Percentiles rank a stretch among this genome's conserved stretches.
These are phyloP conservation scores for Cylas formicarius DNA, from an alignment of 1,140 invertebrate genomes.

Conservation along the genomic window DNA sequence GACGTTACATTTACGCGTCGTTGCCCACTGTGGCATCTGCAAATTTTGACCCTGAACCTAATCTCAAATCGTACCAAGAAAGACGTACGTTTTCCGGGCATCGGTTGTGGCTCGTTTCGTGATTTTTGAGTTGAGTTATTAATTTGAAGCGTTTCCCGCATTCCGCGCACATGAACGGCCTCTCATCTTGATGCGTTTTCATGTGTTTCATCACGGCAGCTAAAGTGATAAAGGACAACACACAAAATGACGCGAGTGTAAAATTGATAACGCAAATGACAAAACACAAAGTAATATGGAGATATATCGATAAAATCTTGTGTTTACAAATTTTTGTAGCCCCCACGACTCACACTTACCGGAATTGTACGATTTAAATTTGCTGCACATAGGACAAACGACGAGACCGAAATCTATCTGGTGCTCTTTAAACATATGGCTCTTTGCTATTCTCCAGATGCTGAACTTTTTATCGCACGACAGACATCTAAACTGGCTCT, in stretches of 20 bases:
- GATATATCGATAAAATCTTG: too few relatives aligned
- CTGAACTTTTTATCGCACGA: conserved; percentile 46
- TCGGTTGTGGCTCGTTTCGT: conserved; percentile 49
- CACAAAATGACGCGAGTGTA: not conserved
- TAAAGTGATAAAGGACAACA: conserved; percentile 5
- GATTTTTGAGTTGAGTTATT: conserved; percentile 55
- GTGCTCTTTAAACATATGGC: conserved; percentile 63
- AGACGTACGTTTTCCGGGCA: conserved; percentile 40
- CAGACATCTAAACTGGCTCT: conserved; percentile 45
- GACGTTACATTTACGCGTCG: conserved; percentile 59
- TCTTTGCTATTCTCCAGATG: conserved; percentile 55
- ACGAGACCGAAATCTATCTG: conserved; percentile 58
- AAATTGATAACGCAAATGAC: not conserved
- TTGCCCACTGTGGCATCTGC: conserved; percentile 49
- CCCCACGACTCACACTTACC: conserved; percentile 44
- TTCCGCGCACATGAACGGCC: conserved; percentile 50
- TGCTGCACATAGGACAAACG: conserved; percentile 54
- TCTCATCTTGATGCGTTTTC: conserved; percentile 53
- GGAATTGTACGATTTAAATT: conserved; percentile 49
- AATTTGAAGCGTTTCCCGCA: conserved; percentile 62
- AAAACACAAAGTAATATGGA: too few relatives aligned
- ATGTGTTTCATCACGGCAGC: conserved; percentile 44
- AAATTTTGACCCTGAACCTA: conserved; percentile 11
- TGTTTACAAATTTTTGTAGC: not conserved
- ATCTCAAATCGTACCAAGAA: not conserved